phyloP scores from a whole-genome alignment of 2,113 vertebrate genomes.

The Prolemur simus region DNA sequence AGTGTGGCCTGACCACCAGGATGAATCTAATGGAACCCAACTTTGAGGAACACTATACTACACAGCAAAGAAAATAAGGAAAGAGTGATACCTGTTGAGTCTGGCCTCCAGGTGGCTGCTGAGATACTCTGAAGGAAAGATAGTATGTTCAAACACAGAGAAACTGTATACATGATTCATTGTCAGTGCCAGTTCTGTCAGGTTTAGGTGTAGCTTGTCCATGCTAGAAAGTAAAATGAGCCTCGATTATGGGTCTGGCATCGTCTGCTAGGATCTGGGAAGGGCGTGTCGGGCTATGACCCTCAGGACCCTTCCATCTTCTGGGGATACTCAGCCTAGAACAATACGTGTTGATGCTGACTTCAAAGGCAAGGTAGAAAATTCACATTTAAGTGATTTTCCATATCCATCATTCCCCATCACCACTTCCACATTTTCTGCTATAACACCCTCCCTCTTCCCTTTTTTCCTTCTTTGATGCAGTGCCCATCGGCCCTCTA shows the following conservation, averaged over 20 bases:
- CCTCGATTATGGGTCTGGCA: not conserved
- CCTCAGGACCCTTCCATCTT: not conserved
- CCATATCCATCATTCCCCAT: not conserved
- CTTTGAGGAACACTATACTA: not conserved
- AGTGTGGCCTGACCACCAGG: not conserved
- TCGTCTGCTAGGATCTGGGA: not conserved
- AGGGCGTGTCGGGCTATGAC: not conserved
- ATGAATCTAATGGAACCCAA: not conserved
- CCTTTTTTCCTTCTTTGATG: not conserved
- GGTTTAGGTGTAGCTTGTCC: conserved; percentile 92
- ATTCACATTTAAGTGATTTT: not conserved
- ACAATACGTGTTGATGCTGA: not conserved
- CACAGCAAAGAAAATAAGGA: not conserved
- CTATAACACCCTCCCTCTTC: not conserved
- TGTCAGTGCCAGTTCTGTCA: conserved; percentile 90
- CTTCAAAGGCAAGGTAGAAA: conserved; percentile 23
- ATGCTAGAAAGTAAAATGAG: conserved; percentile 82
- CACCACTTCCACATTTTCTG: not conserved
- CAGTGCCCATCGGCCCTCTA: not conserved
- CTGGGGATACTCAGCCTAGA: not conserved
- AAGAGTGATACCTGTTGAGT: conserved; percentile 86
- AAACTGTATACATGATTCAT: conserved; percentile 87
- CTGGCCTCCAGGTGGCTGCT: conserved; percentile 90
- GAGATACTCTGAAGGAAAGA: conserved; percentile 93
- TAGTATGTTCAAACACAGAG: conserved; percentile 87